These are phyloP conservation scores for Lycophotia porphyrea DNA, from an alignment of 2,888 invertebrate species.

Conservation along the genomic window DNA sequence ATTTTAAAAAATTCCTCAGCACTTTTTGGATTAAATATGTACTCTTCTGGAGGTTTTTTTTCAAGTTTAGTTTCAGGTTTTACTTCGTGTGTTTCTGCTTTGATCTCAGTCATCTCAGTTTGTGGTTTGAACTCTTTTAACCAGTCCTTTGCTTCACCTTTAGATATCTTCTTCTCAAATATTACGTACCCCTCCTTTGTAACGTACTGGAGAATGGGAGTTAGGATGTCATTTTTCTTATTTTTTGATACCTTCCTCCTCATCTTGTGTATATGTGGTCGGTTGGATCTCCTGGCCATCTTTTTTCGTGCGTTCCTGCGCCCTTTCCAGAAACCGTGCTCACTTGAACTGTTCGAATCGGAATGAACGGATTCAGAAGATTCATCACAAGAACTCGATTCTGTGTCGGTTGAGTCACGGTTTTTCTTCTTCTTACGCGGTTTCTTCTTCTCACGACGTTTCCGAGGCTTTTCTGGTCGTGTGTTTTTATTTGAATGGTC, in stretches of 20 bases:
- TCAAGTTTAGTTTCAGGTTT: constrained; percentile 4
- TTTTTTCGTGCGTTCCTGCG: constrained; percentile 64
- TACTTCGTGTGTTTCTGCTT: constrained; percentile 15
- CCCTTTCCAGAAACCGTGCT: constrained; percentile 73
- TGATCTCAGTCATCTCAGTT: constrained; percentile 47
- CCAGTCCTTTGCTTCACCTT: constrained; percentile 84
- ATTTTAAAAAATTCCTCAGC: constrained; percentile 38
- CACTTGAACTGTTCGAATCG: constrained; percentile 68
- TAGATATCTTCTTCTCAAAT: constrained; percentile 83
- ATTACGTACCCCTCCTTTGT: constrained; percentile 87
- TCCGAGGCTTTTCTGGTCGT: constrained; percentile 21
- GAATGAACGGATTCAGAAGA: constrained; percentile 34
- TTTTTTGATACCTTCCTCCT: constrained; percentile 64
- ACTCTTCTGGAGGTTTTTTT: constrained; percentile 6
- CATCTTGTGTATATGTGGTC: constrained; percentile 14
- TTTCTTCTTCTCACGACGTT: constrained; percentile 50
- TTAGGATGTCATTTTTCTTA: constrained; percentile 73
- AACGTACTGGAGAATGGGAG: constrained; percentile 85
- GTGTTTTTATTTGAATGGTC: constrained; percentile 74
- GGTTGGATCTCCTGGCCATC: constrained; percentile 32
- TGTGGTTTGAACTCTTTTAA: constrained; percentile 66
- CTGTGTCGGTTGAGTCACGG: constrained; percentile 27
- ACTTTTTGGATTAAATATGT: constrained; percentile 30
- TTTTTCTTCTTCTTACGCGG: constrained; percentile 49
- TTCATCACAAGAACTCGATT: constrained; percentile 30